phyloP scores from a whole-genome alignment of 2,113 vertebrate genomes.

The Globicephala melas region DNA sequence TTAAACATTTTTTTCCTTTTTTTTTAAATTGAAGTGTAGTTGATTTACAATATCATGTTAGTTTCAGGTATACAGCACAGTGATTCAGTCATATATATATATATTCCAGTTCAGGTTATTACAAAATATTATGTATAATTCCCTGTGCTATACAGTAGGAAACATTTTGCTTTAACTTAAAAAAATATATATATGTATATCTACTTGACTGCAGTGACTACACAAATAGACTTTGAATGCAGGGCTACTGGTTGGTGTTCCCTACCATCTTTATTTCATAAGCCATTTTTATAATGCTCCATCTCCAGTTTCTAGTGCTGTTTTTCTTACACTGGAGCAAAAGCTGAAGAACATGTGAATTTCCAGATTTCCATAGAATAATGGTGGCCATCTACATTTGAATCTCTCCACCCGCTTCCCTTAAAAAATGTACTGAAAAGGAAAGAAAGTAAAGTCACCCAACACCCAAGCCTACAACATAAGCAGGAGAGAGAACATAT shows the following conservation, averaged over 20 bases:
- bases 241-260: not conserved
- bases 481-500: not conserved
- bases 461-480: not conserved
- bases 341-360: not conserved
- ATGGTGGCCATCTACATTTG: not conserved
- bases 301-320: not conserved
- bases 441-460: not conserved
- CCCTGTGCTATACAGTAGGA: not conserved
- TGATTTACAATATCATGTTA: no score
- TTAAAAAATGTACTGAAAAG: not conserved
- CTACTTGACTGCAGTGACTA: not conserved
- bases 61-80: no score
- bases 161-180: not conserved
- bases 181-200: not conserved
- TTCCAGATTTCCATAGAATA: not conserved
- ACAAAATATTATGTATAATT: no score
- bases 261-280: not conserved
- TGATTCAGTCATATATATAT: no score
- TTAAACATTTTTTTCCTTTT: not conserved
- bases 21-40: no score
- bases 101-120: no score
- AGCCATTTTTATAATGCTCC: not conserved
- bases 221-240: not conserved
- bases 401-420: not conserved
- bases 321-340: not conserved